Evolutionary conservation across 2,113 vertebrate genomes (phyloP), one percentile per base, ranked within the genome.

Genomic region (Dasyurus viverrinus): DNA sequence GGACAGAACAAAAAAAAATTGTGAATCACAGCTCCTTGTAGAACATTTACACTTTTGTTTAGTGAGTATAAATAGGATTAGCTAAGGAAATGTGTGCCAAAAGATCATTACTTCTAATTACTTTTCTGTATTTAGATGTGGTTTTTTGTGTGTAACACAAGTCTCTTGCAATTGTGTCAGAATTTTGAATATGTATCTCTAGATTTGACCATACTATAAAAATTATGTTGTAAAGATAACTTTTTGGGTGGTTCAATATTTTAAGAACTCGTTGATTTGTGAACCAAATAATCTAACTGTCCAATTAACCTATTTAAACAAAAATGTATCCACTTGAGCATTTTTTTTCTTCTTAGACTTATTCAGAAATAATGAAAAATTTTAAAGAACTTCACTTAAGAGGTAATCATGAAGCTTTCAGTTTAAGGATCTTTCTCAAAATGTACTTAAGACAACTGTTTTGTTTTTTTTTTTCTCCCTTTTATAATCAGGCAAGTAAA

Each of bases 121-220:
- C 10, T 42, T 11, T 95, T 27, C 9, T 53, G 52, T 2, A 54
- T 89, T 97, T 93, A 47, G 91, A 96, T 95, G 55, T 94, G n/a
- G 42, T 95, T 92, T 26, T 95, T 93, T 96, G 91, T 92, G 91
- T 93, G 14, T 10, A 54, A 92, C 89, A 93, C 53, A 93, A 48
- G 93, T 50, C 42, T 52, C n/a, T 92, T 46, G 52, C 14, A 54
- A 11, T 91, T 42, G 92, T 94, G 68, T 47, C 53, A 91, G 42
- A 93, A 94, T 93, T 96, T 91, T 95, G 91, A 92, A 91, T 92
- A 46, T 92, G 93, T 96, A 47, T 57, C 91, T 95, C 26, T 93
- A 92, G 91, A 93, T 23, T 84, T 84, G 96, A 96, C 93, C 19
- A 26, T 89, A 42, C 93, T 93, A 36, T 92, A 30, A 96, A 96